A percentile compares a stretch with the other conserved stretches of the same genome.
phyloP scores from a whole-genome alignment of 1,140 invertebrate genomes.

The Aethina tumida region DNA sequence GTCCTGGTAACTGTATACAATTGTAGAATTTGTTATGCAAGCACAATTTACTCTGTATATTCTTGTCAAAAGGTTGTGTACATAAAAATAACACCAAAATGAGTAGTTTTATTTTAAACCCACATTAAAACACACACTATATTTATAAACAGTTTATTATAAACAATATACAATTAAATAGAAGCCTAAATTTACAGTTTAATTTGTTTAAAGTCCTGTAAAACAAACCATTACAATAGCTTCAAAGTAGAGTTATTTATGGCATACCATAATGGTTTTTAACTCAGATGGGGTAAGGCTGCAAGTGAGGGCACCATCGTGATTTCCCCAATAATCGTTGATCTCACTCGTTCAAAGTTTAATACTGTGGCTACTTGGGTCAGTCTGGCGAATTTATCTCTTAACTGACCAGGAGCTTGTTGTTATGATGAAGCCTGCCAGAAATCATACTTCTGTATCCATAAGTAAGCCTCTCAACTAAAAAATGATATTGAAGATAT shows the following conservation, averaged over 20 bases:
- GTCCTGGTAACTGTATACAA: conserved; percentile 12
- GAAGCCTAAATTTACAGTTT: conserved; percentile 47
- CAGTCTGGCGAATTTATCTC: conserved; percentile 85
- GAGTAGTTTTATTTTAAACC: background rate
- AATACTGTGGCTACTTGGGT: conserved; percentile 87
- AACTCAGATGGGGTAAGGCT: conserved; percentile 76
- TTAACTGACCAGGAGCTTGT: conserved; percentile 83
- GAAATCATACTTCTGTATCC: conserved; percentile 84
- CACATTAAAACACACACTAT: too few relatives aligned
- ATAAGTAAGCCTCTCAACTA: conserved; percentile 82
- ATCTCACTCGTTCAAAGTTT: conserved; percentile 72
- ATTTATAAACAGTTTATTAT: conserved; percentile 1
- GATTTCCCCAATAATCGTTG: conserved; percentile 61
- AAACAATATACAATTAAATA: conserved; percentile 3
- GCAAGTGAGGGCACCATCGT: conserved; percentile 70
- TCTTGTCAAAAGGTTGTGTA: conserved; percentile 18
- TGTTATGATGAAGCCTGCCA: conserved; percentile 76
- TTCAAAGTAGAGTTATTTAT: conserved; percentile 5
- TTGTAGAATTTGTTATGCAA: conserved; percentile 10
- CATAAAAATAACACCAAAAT: conserved; percentile 9
- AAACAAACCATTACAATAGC: conserved; percentile 24
- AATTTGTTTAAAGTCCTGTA: conserved; percentile 58
- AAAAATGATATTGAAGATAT: conserved; percentile 16
- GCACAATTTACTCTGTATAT: conserved; percentile 21
- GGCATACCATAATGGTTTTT: conserved; percentile 59